Evolutionary conservation across 2,113 vertebrate species (phyloP).

Genomic region (Chionis minor): DNA sequence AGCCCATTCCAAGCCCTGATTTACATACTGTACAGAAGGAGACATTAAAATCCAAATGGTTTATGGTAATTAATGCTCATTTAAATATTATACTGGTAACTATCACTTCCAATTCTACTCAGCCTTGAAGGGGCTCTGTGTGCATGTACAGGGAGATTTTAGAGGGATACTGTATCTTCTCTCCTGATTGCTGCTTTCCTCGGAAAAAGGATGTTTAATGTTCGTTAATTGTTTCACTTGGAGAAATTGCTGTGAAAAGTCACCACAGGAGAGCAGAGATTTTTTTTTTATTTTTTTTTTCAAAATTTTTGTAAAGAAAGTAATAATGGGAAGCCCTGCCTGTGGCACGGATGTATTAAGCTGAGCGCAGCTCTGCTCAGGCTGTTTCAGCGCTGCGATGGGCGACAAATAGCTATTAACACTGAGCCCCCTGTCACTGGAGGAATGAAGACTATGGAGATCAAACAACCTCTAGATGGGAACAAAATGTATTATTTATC

Average conservation of each 20-base stretch:
- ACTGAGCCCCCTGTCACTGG: slow-evolving; percentile 16
- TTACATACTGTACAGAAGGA: slow-evolving; percentile 53
- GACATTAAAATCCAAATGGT: slow-evolving; percentile 38
- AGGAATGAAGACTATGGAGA: slow-evolving; percentile 32
- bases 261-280: slow-evolving; percentile 6
- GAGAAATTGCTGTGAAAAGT: slow-evolving; percentile 32
- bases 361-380: slow-evolving; percentile 10
- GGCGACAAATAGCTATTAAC: slow-evolving; percentile 61
- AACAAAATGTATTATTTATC: slow-evolving; percentile 67
- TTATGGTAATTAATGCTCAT: slow-evolving; percentile 59
- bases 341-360: not conserved
- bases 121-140: slow-evolving; percentile 7
- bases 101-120: slow-evolving; percentile 45
- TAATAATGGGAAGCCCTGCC: not conserved
- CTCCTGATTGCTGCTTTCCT: not conserved
- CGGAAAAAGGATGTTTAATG: slow-evolving; percentile 18
- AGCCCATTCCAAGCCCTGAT: slow-evolving; percentile 13
- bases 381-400: not conserved
- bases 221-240: slow-evolving; percentile 55
- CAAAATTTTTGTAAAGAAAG: not conserved
- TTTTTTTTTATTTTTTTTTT: not conserved
- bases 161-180: not conserved
- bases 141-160: not conserved
- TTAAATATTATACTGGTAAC: slow-evolving; percentile 50
- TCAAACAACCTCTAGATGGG: slow-evolving; percentile 29